Base-by-base conservation (phyloP, 1,140 invertebrate genomes). In the Diabrotica undecimpunctata region DNA sequence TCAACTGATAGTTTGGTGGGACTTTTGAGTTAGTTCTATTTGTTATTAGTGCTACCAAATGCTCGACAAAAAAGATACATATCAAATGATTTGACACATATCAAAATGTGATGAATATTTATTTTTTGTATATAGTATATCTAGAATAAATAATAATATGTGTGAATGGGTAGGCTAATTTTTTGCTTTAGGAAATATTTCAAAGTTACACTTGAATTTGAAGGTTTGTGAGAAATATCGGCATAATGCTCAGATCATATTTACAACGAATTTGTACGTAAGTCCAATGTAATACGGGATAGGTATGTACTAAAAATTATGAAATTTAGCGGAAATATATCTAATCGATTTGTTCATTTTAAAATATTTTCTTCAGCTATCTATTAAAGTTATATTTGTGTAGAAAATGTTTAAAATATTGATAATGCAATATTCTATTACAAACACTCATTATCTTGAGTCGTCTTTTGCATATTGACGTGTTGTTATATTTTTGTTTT, bases 61-160 rank as follows among this genome's bases (percentile, higher is more conserved):
- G 61, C 62, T 54, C 56, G 52, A 61, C 41, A 60, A 62, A 62
- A 14, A 60, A 55, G 53, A 65, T 53, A 65, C 69, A 67, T 70
- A 70, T 70, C 69, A 70, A 70, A 70, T 53, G 59, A 65, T 62
- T 64, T 51, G 36, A 65, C 57, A 66, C 69, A 70, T 70, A 70
- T 70, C 69, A 70, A 67, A 70, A 70, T 70, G 69, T 70, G 66
- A 70, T 70, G 57, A 53, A 53, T 64, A 64, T 46, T 10, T 64
- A 64, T 58, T 58, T 64, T 64, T 64, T 58, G 54, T 64, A 64
- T 41, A 64, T 64, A 57, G 37, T 57, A 57, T 62, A 54, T 61
- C 14, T 61, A 52, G 60, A 37, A 64, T 58, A 53, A 55, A n/a
- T 52, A 53, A 10, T 9, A 9, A 62, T 8, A 37, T 10, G 41